Conservation (phyloP, 2,113 vertebrate genomes). For the Numida meleagris region DNA sequence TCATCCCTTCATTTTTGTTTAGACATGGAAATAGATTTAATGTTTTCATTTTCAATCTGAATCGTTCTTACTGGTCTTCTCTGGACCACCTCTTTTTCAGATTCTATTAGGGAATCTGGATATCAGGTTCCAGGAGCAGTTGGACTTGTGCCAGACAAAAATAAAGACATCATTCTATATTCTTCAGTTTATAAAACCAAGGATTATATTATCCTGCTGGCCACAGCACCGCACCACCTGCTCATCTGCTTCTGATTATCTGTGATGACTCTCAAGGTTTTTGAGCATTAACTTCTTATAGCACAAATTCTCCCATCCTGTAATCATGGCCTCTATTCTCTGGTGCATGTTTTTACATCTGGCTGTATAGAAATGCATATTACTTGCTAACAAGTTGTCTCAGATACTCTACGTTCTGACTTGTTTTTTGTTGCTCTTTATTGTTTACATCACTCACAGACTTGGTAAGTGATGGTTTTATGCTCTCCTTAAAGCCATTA, state of each 20-base stretch:
- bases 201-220: neutral
- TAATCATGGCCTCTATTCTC: neutral
- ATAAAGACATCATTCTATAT: neutral
- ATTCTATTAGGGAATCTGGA: neutral
- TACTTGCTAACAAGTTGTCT: neutral
- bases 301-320: neutral
- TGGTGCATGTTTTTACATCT: neutral
- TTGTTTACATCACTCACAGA: neutral
- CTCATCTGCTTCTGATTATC: slow-evolving; percentile 15
- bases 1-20: neutral
- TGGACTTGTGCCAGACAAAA: neutral
- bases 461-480: neutral
- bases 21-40: neutral
- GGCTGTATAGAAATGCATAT: neutral
- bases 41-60: neutral
- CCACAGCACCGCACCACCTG: neutral
- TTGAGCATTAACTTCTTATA: neutral
- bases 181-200: neutral
- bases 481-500: slow-evolving; percentile 2
- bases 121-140: neutral
- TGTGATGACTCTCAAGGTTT: neutral
- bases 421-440: neutral
- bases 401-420: neutral
- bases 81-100: neutral
- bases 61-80: neutral